Evolutionary conservation across 2,113 vertebrate genomes (phyloP).

Genomic region (Lycaon pictus): DNA sequence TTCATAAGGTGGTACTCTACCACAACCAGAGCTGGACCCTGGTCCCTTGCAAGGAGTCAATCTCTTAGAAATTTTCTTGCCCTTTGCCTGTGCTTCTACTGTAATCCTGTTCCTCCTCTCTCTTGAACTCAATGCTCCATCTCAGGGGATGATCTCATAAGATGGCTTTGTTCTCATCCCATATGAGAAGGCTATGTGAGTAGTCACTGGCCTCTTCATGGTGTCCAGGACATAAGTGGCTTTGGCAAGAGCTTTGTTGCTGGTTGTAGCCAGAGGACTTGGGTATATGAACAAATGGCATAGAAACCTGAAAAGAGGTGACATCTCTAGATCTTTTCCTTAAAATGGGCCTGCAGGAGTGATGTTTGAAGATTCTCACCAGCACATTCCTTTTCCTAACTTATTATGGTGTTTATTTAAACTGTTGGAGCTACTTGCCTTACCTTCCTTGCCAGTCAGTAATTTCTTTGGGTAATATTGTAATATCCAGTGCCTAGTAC

Average conservation of each 20-base stretch:
- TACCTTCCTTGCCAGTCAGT: neutral
- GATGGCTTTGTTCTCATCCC: neutral
- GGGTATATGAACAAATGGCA: neutral
- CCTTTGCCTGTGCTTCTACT: neutral
- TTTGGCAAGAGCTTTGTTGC: neutral
- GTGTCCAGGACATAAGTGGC: neutral
- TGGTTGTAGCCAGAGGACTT: neutral
- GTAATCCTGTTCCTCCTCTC: neutral
- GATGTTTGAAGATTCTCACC: neutral
- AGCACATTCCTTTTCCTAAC: neutral
- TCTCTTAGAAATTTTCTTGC: neutral
- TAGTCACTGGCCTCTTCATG: neutral
- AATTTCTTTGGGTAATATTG: neutral
- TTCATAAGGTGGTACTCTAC: neutral
- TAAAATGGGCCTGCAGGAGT: neutral
- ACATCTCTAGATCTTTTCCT: neutral
- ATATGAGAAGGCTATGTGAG: neutral
- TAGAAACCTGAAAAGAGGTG: neutral
- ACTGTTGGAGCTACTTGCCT: neutral
- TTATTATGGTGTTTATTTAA: neutral
- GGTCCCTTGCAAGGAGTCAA: neutral
- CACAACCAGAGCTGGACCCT: neutral
- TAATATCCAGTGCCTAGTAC: neutral
- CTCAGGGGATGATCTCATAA: neutral
- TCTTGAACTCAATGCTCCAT: neutral